Evolutionary conservation across 2,888 invertebrate species (phyloP), one percentile per base, ranked within the genome.

Genomic region (Epinotia brunnichana): DNA sequence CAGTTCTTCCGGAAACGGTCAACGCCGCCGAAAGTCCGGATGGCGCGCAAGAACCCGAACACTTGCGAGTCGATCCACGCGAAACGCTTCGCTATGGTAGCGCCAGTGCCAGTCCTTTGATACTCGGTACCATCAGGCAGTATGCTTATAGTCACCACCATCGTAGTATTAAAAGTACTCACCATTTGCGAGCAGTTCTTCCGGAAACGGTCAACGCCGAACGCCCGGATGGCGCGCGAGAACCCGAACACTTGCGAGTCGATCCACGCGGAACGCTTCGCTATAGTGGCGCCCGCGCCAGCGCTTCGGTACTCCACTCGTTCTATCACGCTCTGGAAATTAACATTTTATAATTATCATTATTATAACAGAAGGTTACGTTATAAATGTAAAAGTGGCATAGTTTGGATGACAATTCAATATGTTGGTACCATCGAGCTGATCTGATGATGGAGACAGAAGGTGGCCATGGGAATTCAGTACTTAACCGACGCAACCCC

Each of bases 41-140:
- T 9, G 1, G 11, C 41, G 11, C 7, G 9, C 48, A 97, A 96
- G 86, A 98, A 97, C 41, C 98, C 98, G 88, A 95, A 96, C 63
- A 98, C 95, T 82, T 96, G 96, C 1, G 98, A 98, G 83, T 97
- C 97, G 74, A 99, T 96, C 96, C 98, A 98, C 0, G 98, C 98
- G 1, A 96, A 95, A 70, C 98, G 94, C 39, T 95, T 91, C 24
- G 97, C 97, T 44, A 96, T 89, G 2, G 98, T 98, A 91, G 95
- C 96, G 3, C 95, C 94, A 67, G 95, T 95, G 63, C 95, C 94
- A 67, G 95, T 95, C 62, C 95, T 95, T 74, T 92, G 94, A 86
- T 98, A 99, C 74, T 97, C 95, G 21, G 21, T 35, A 35, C 35
- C 9, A 35, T 9, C 35, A 35, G 9, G 35, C 35, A 0, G 35